phyloP scores from a whole-genome alignment of 2,888 invertebrate genomes.

The Sepioteuthis lessoniana region DNA sequence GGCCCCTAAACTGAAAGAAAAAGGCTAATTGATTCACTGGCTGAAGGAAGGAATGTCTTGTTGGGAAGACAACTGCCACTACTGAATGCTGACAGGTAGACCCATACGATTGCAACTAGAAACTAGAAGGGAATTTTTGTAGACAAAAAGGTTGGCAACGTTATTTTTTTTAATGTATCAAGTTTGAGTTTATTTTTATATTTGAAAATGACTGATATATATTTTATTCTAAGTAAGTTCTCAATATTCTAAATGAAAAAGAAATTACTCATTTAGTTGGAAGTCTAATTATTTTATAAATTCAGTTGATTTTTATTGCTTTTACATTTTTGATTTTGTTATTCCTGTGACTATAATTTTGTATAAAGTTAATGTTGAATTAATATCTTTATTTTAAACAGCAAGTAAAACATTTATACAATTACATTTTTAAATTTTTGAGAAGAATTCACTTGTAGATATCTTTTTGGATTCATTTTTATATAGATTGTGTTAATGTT shows the following conservation, averaged over 20 bases:
- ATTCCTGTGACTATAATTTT: not conserved
- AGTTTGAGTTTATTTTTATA: not conserved
- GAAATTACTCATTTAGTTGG: not conserved
- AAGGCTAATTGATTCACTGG: no score
- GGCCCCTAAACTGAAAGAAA: not conserved
- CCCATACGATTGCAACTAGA: not conserved
- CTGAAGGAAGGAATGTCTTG: conserved; percentile 21
- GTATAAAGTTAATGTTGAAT: not conserved
- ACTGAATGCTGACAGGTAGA: not conserved
- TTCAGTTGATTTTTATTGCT: not conserved
- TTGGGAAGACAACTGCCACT: not conserved
- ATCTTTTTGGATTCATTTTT: not conserved
- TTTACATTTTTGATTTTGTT: not conserved
- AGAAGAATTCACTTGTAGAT: not conserved
- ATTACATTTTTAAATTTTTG: not conserved
- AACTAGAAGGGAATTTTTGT: not conserved
- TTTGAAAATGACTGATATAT: not conserved
- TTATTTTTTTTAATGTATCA: not conserved
- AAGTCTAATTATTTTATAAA: not conserved
- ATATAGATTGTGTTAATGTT: no score
- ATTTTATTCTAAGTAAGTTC: not conserved
- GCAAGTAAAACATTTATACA: no score
- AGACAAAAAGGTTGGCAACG: not conserved
- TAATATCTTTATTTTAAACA: not conserved
- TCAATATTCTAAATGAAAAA: not conserved